Evolutionary conservation across 2,888 invertebrate genomes (phyloP).

Genomic region (Hydropsyche betteni): DNA sequence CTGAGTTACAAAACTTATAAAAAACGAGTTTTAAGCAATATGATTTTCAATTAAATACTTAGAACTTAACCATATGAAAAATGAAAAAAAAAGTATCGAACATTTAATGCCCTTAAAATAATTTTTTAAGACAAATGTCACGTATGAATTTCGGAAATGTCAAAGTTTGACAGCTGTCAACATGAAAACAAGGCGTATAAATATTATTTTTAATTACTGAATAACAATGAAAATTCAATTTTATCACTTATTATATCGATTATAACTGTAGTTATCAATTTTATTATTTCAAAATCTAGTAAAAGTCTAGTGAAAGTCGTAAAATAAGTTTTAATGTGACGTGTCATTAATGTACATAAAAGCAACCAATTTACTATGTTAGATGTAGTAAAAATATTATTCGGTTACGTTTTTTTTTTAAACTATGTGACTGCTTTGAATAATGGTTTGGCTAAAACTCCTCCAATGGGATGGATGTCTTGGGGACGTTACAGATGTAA

Average conservation of each 20-base stretch:
- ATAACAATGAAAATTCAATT: conserved; percentile 11
- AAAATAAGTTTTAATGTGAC: neutral
- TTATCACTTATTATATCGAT: neutral
- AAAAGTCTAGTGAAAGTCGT: too few relatives aligned
- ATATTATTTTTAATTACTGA: neutral
- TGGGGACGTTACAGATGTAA: conserved; percentile 76
- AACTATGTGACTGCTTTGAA: conserved; percentile 56
- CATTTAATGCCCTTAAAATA: neutral
- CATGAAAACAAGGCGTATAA: neutral
- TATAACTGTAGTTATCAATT: neutral
- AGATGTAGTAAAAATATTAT: neutral
- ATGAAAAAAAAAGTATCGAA: neutral
- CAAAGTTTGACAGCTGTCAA: conserved; percentile 6
- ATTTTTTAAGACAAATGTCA: neutral
- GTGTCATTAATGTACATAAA: neutral
- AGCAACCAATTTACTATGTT: neutral
- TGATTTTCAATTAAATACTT: too few relatives aligned
- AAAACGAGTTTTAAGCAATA: too few relatives aligned
- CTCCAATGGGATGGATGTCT: conserved; percentile 80
- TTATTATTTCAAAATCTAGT: too few relatives aligned
- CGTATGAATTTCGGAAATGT: neutral
- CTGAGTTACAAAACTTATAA: too few relatives aligned
- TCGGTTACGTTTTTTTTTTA: neutral
- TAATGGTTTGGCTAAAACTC: conserved; percentile 72
- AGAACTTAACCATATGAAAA: too few relatives aligned